phyloP scores from a whole-genome alignment of 2,888 invertebrate genomes.

The Lacanobia wlatinum region DNA sequence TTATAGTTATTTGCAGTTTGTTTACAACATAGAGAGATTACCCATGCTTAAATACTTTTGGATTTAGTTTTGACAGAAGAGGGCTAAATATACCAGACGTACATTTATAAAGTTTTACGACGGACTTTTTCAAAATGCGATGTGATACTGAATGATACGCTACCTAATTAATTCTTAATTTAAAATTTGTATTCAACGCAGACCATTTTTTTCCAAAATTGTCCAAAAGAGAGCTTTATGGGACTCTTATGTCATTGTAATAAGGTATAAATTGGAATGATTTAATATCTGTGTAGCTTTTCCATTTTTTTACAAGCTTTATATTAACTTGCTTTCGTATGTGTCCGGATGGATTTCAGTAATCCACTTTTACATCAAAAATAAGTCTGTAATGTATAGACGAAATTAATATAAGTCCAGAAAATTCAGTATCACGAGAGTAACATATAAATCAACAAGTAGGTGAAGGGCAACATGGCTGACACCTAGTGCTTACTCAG shows the following conservation, averaged over 20 bases:
- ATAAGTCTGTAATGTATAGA: neutral
- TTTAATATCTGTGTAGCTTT: neutral
- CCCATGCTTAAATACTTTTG: slow-evolving; percentile 57
- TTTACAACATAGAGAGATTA: slow-evolving; percentile 57
- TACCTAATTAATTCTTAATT: neutral
- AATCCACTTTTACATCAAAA: no score
- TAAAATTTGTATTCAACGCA: neutral
- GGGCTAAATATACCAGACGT: slow-evolving; percentile 46
- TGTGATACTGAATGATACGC: slow-evolving; percentile 65
- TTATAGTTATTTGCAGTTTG: slow-evolving; percentile 40
- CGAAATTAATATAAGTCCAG: slow-evolving; percentile 8
- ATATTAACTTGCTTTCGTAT: no score
- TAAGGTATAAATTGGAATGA: neutral
- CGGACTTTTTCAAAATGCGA: slow-evolving; percentile 51
- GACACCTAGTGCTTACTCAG: slow-evolving; percentile 86
- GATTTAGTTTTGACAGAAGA: slow-evolving; percentile 35
- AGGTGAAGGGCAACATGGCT: slow-evolving; percentile 69
- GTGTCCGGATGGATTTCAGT: no score
- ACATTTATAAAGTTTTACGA: slow-evolving; percentile 32
- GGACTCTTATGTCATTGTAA: neutral
- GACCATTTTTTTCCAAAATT: neutral
- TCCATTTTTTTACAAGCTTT: neutral
- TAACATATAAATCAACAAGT: slow-evolving; percentile 63
- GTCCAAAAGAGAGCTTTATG: neutral
- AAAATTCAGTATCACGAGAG: slow-evolving; percentile 68